Conservation (phyloP, 2,797 vertebrate genomes). For the Tinamus major region DNA sequence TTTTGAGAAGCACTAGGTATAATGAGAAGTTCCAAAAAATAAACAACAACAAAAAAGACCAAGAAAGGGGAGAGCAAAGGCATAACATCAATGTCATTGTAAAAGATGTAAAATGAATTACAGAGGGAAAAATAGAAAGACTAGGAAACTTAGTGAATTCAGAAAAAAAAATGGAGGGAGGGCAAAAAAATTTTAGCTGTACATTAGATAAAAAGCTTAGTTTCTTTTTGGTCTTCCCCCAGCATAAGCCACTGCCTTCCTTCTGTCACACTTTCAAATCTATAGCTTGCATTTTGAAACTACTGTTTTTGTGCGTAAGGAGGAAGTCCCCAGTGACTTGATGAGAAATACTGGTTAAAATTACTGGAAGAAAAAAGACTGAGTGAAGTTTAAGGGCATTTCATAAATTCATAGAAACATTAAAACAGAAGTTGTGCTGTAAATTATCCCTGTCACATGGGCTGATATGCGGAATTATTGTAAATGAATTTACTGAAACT, state of each 20-base stretch:
- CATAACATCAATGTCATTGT: not conserved
- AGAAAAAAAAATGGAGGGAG: not conserved
- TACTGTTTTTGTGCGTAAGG: not conserved
- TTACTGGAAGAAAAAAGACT: not conserved
- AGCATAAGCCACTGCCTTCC: not conserved
- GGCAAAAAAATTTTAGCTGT: not conserved
- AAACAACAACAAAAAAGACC: not conserved
- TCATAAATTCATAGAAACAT: not conserved
- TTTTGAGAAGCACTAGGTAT: not conserved
- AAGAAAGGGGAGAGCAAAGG: not conserved
- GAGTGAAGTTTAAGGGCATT: fast-evolving
- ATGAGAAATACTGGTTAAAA: not conserved
- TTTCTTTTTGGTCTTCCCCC: not conserved
- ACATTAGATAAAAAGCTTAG: not conserved
- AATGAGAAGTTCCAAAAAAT: not conserved
- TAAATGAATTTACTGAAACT: not conserved
- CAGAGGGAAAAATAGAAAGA: not conserved
- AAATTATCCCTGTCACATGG: not conserved
- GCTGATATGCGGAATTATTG: not conserved
- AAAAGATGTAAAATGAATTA: not conserved
- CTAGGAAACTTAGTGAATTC: not conserved
- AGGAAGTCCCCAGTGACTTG: not conserved
- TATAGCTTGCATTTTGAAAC: not conserved
- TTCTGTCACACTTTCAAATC: not conserved
- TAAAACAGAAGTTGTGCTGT: not conserved